Percentiles rank a stretch among this genome's conserved stretches.
These are phyloP conservation scores for Bathynomus jamesi DNA, from an alignment of 1,140 invertebrate genomes.

Conservation along the genomic window DNA sequence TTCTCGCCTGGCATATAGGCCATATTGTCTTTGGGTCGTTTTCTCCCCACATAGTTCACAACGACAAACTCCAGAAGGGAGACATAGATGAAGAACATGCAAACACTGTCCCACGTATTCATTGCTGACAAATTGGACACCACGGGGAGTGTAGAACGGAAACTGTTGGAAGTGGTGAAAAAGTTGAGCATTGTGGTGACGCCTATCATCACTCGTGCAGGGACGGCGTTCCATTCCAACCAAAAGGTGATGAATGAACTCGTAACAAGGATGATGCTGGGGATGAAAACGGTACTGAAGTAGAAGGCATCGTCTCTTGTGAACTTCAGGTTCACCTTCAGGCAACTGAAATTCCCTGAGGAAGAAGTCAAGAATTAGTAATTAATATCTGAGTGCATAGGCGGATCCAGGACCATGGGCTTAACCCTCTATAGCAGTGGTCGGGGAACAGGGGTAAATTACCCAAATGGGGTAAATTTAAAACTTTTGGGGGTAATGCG, in stretches of 20 bases:
- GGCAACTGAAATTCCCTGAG: slow-evolving; percentile 88
- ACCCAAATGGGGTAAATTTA: too few species aligned
- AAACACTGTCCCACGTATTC: slow-evolving; percentile 93
- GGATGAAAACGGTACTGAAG: slow-evolving; percentile 92
- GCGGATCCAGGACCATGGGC: too few species aligned
- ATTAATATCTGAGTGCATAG: too few species aligned
- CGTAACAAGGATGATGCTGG: slow-evolving; percentile 87
- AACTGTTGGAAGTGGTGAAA: slow-evolving; percentile 68
- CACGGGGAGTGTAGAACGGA: slow-evolving; percentile 66
- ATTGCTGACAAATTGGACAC: slow-evolving; percentile 88
- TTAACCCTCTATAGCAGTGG: too few species aligned
- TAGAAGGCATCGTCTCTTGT: slow-evolving; percentile 83
- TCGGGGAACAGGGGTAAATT: too few species aligned
- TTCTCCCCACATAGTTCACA: slow-evolving; percentile 83
- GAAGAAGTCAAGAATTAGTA: not conserved
- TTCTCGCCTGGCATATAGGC: slow-evolving; percentile 81
- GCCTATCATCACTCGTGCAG: slow-evolving; percentile 66
- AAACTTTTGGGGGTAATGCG: too few species aligned
- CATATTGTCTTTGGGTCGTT: slow-evolving; percentile 61
- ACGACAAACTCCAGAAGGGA: slow-evolving; percentile 87
- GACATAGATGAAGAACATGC: slow-evolving; percentile 94
- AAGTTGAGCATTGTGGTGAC: slow-evolving; percentile 96
- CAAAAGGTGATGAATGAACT: slow-evolving; percentile 91
- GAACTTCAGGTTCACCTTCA: slow-evolving; percentile 72
- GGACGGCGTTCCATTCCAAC: slow-evolving; percentile 93